Evolutionary conservation across 2,113 vertebrate genomes (phyloP), one percentile per base, ranked within the genome.

Genomic region (Amphilophus citrinellus): DNA sequence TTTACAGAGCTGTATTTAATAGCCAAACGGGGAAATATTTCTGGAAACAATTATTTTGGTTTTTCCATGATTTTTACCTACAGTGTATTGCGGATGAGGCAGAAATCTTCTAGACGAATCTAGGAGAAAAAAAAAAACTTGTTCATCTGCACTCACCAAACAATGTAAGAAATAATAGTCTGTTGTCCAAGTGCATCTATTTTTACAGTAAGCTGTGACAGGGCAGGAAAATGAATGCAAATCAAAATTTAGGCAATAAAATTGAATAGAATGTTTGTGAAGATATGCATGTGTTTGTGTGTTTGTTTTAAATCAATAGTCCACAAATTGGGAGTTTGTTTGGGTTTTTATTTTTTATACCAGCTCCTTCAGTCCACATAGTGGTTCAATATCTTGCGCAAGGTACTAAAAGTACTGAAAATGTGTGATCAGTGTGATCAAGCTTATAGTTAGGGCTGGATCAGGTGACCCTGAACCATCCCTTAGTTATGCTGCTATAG

Each of bases 81-180:
- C 35, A 10, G 32, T 39, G 1, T 35, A 22, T 47, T 35, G 0
- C 10, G 6, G 18, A 32, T 59, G 24, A 77, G 30, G 20, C 0
- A 1, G 24, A 13, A 63, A 53, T 47, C 3, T 35, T 3, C 10
- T 10, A 35, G 24, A 30, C 27, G n/a, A 61, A 76, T 50, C 61
- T 80, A 32, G 3, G 3, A 0, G 24, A 27, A 27, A 27, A 27
- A 0, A 68, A 68, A 14, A 27, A 47, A 32, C 30, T 32, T 32
- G 30, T 32, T 5, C 30, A 32, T 57, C 3, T 57, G 53, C 7
- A 18, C 8, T 56, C 7, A 18, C 30, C 3, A n/a, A 56, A n/a
- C 3, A 57, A 7, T 18, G 17, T 15, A 18, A 6, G 7, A 57
- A 57, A 14, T 3, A 47, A 42, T 42, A 56, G 20, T 56, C 7